These are phyloP conservation scores for Thelaira solivaga DNA, from an alignment of 2,888 invertebrate species.

Conservation along the genomic window DNA sequence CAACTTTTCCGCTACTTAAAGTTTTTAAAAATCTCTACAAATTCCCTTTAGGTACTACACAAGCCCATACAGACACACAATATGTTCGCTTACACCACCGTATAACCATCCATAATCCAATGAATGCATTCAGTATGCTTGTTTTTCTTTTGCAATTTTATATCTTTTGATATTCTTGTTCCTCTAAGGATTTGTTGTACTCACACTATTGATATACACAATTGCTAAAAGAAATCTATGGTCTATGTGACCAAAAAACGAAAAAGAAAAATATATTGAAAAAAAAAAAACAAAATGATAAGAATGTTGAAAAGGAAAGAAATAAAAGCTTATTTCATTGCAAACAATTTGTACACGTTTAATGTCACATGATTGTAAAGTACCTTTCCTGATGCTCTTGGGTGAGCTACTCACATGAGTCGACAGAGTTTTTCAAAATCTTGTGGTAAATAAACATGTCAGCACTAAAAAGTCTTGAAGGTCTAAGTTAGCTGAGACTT, in stretches of 20 bases:
- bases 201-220: background rate
- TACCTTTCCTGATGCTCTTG: slow-evolving; percentile 8
- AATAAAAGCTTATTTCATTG: slow-evolving; percentile 39
- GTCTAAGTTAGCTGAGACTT: too few species aligned
- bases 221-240: slow-evolving; percentile 11
- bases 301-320: slow-evolving; percentile 11
- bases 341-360: slow-evolving; percentile 51
- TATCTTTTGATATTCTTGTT: background rate
- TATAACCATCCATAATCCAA: background rate
- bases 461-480: too few species aligned
- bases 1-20: slow-evolving; percentile 48
- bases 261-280: background rate
- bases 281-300: slow-evolving; percentile 16
- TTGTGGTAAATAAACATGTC: too few species aligned
- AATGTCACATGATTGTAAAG: slow-evolving; percentile 36
- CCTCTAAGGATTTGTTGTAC: slow-evolving; percentile 1
- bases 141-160: background rate
- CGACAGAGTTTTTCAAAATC: too few species aligned
- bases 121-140: slow-evolving; percentile 12
- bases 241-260: background rate
- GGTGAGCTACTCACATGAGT: background rate
- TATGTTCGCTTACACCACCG: background rate
- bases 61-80: background rate
- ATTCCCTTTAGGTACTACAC: slow-evolving; percentile 15
- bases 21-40: slow-evolving; percentile 42